These are phyloP conservation scores for Potamarius usumacintae DNA, from an alignment of 2,113 vertebrate species.

Conservation along the genomic window DNA sequence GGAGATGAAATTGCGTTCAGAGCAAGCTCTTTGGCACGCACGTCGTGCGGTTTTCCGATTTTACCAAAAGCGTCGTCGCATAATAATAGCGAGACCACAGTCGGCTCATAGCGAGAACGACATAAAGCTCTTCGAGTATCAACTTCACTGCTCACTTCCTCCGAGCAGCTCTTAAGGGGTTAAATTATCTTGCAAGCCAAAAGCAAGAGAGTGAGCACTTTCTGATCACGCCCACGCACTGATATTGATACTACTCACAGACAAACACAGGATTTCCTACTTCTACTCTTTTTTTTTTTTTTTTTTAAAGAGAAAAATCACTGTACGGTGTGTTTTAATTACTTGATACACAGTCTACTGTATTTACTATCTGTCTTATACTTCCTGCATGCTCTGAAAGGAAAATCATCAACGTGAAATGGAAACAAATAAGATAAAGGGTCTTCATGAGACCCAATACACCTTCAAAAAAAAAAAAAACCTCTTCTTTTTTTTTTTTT, in stretches of 20 bases:
- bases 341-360: not conserved
- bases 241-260: slow-evolving; percentile 63
- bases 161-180: slow-evolving; percentile 44
- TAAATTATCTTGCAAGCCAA: slow-evolving; percentile 41
- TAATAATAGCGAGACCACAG: slow-evolving; percentile 60
- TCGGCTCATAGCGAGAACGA: slow-evolving; percentile 62
- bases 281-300: not conserved
- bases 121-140: slow-evolving; percentile 37
- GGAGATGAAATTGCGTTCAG: not conserved
- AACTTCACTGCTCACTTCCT: slow-evolving; percentile 58
- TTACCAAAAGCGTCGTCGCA: slow-evolving; percentile 39
- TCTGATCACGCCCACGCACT: slow-evolving; percentile 61
- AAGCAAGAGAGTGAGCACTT: slow-evolving; percentile 45
- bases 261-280: not conserved
- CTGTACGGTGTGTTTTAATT: not conserved
- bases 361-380: not conserved
- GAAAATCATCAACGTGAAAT: not conserved
- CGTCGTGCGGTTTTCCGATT: slow-evolving; percentile 43
- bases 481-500: too few species aligned
- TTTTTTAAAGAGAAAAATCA: too few species aligned
- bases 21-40: slow-evolving; percentile 1
- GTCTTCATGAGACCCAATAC: too few species aligned
- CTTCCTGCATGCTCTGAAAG: too few species aligned
- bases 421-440: too few species aligned
- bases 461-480: too few species aligned